Evolutionary conservation across 1,140 invertebrate genomes (phyloP).

Genomic region (Drosophila pachea): DNA sequence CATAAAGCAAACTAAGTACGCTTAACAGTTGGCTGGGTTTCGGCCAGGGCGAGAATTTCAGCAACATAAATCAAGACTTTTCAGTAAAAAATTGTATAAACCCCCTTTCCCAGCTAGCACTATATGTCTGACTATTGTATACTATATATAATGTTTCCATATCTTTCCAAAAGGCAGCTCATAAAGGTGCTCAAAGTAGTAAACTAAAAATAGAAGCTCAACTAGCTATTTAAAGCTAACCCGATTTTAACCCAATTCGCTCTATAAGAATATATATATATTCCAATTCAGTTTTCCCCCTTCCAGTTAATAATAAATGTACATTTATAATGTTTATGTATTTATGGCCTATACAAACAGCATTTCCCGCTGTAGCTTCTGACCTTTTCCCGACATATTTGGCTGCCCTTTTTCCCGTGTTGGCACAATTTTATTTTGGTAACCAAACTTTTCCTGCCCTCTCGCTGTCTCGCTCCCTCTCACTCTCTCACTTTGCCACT

Average conservation of each 20-base stretch:
- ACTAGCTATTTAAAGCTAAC: too few relatives aligned
- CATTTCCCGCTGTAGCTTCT: not conserved
- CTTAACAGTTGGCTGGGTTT: conserved; percentile 4
- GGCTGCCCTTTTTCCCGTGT: not conserved
- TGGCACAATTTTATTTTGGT: not conserved
- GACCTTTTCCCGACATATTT: not conserved
- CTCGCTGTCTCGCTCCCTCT: not conserved
- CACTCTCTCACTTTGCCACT: not conserved
- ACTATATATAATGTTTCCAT: too few relatives aligned
- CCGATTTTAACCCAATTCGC: too few relatives aligned
- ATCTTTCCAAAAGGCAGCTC: too few relatives aligned
- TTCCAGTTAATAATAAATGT: not conserved
- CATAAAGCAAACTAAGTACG: conserved; percentile 10
- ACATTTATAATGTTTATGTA: not conserved
- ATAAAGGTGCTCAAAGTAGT: too few relatives aligned
- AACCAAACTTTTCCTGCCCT: not conserved
- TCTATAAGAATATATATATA: too few relatives aligned
- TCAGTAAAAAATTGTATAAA: not conserved
- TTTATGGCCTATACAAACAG: not conserved
- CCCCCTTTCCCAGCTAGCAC: too few relatives aligned
- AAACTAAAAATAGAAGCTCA: too few relatives aligned
- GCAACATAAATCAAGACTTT: conserved; percentile 4
- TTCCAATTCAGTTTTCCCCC: too few relatives aligned
- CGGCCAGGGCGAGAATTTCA: conserved; percentile 9
- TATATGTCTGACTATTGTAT: too few relatives aligned